Conservation (phyloP, 92 coral and sea anemone genomes). For the Zoanthus sociatus region DNA sequence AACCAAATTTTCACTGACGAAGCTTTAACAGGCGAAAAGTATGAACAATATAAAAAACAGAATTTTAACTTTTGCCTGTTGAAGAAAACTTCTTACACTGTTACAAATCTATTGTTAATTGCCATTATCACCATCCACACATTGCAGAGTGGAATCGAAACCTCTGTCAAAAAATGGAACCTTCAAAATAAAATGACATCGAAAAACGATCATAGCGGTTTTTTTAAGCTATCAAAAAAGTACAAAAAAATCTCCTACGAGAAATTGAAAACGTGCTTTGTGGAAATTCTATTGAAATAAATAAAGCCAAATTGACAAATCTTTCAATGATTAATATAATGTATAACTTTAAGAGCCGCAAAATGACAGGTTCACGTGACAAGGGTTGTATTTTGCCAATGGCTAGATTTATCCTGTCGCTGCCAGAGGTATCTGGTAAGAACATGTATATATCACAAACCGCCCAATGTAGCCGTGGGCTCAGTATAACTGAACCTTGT, state of each 20-base stretch:
- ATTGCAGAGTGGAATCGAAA: background rate
- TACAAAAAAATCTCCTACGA: too few species aligned
- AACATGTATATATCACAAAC: background rate
- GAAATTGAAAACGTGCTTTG: background rate
- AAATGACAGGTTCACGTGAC: background rate
- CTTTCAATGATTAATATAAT: background rate
- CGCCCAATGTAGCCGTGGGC: slow-evolving; percentile 8
- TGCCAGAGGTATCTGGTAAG: slow-evolving; percentile 25
- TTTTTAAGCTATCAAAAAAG: background rate
- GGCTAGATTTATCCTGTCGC: background rate
- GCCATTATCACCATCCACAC: background rate
- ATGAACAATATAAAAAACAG: too few species aligned
- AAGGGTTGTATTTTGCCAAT: background rate
- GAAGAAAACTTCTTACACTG: too few species aligned
- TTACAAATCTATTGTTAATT: background rate
- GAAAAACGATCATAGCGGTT: background rate
- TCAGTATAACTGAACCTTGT: background rate
- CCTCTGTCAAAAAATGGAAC: background rate
- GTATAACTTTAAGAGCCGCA: background rate
- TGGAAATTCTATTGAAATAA: background rate
- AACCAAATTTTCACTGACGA: too few species aligned
- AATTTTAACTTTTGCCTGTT: too few species aligned
- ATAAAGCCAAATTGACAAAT: background rate
- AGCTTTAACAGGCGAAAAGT: too few species aligned
- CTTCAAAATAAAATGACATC: background rate